Base-by-base conservation (phyloP, 1,140 invertebrate species). In the Platyscapa corneri region DNA sequence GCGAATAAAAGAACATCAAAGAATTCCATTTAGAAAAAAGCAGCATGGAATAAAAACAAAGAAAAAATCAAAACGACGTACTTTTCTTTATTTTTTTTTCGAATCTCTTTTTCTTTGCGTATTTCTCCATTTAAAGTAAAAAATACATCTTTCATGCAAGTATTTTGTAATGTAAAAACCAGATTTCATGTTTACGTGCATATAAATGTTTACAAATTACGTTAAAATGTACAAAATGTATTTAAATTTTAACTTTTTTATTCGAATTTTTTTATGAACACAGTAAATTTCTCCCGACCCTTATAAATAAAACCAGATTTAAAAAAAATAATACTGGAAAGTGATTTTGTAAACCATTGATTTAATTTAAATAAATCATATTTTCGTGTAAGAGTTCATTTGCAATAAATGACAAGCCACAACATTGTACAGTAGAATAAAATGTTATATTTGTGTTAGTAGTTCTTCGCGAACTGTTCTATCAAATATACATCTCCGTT, bases 21-120 rank as follows among this genome's bases (percentile, higher is more conserved):
- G 46, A 64, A 82, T 82, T 82, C 72, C 6, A 83, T 76, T 37
- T 37, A 27, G 20, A 60, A 82, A 74, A 60, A 82, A 75, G 74
- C 46, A 37, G 34, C 23, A 39, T 39, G 10, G 18, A 18, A 34
- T 32, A 30, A 30, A 81, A 70, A 8, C 5, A 46, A 42, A 39
- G 34, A n/a, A 3, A 64, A 56, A 72, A 32, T 42, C n/a, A n/a
- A 74, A 74, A 34, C 18, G 42, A 81, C 42, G 64, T 42, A 37
- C 16, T 20, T 82, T 56, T 82, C n/a, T 56, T n/a, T 39, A 72
- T 37, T 82, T 82, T 67, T 32, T 27, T 42, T 23, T 32, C 30
- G 46, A 12, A 20, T 74, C 72, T n/a, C 5, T 74, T 39, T 74
- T 37, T 37, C 42, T 14, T 77, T 34, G 42, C 37, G 5, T 77